Percentiles rank a stretch among this genome's conserved stretches.
Conservation (phyloP, 2,797 vertebrate species). For the Siniperca scherzeri region DNA sequence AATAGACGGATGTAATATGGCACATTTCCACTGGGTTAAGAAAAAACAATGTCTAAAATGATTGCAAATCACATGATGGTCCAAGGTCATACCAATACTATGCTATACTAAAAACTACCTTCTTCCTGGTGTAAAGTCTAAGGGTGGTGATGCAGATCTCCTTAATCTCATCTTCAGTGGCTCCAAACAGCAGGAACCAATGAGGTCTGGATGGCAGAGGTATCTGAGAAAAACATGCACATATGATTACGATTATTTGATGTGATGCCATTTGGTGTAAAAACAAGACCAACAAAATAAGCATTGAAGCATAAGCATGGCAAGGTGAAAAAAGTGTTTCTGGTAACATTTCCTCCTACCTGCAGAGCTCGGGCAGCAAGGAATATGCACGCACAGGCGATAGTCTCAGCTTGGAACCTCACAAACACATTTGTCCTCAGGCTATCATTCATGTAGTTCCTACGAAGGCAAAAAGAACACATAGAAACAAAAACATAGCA, state of each 20-base stretch:
- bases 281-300: neutral
- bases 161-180: conserved; percentile 96
- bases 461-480: conserved; percentile 75
- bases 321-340: neutral
- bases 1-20: neutral
- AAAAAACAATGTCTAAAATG: neutral
- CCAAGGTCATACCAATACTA: neutral
- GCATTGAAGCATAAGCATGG: too few species aligned
- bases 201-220: conserved; percentile 93
- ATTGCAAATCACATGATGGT: neutral
- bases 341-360: conserved; percentile 75
- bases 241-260: neutral
- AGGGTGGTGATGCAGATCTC: conserved; percentile 97
- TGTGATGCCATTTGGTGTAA: neutral
- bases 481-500: conserved; percentile 79
- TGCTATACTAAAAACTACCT: conserved; percentile 81
- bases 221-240: conserved; percentile 83
- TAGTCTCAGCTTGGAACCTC: conserved; percentile 97
- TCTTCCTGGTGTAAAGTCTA: conserved; percentile 96
- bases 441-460: conserved; percentile 99
- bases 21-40: neutral
- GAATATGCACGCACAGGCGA: conserved; percentile 99
- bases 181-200: conserved; percentile 97
- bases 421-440: conserved; percentile 99
- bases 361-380: conserved; percentile 97